A percentile compares a stretch with the other conserved stretches of the same genome.
Evolutionary conservation across 2,888 invertebrate species (phyloP).

Genomic region (Pasiphila rectangulata): DNA sequence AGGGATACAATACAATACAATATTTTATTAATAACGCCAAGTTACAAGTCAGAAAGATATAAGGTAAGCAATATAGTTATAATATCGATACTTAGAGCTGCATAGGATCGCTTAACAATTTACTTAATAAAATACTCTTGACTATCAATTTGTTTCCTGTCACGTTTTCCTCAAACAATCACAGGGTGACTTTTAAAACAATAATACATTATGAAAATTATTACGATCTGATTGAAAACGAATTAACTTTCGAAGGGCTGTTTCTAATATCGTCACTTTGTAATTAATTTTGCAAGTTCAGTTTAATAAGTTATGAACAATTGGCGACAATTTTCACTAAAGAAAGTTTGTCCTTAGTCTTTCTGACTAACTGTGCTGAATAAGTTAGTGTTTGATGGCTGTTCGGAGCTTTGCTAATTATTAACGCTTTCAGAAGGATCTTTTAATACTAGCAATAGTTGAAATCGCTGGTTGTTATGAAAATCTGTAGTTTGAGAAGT

Average conservation of each 20-base stretch:
- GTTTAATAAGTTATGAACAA: constrained; percentile 43
- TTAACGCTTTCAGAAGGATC: constrained; percentile 2
- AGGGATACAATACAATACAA: too few species aligned
- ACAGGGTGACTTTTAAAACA: background rate
- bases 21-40: too few species aligned
- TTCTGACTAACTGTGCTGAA: constrained; percentile 24
- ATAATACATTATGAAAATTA: too few species aligned
- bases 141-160: too few species aligned
- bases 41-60: too few species aligned
- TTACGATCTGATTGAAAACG: background rate
- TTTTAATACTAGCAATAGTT: background rate
- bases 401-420: constrained; percentile 14
- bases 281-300: constrained; percentile 45
- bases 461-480: too few species aligned
- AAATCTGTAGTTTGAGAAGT: too few species aligned
- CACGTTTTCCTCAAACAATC: too few species aligned
- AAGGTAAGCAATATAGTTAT: too few species aligned
- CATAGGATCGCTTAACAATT: too few species aligned
- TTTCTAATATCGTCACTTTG: constrained; percentile 39
- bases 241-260: constrained; percentile 7
- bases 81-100: too few species aligned
- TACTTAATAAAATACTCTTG: too few species aligned
- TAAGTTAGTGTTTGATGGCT: constrained; percentile 22
- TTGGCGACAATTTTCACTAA: constrained; percentile 36
- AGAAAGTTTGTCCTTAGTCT: constrained; percentile 30